phyloP scores from a whole-genome alignment of 2,888 invertebrate species.

The Oxyscelio sp. region DNA sequence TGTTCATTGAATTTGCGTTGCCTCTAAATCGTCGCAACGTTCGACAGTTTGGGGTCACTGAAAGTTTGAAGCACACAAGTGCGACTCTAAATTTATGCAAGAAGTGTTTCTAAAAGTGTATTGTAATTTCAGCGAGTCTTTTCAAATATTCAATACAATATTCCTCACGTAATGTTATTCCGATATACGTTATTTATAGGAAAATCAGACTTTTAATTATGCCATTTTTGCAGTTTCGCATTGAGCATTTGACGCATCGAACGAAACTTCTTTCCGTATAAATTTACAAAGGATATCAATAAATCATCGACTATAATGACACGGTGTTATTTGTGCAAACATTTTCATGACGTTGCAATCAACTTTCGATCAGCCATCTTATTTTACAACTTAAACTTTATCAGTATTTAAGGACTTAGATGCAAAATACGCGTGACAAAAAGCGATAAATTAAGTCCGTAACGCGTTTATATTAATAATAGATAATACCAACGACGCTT shows the following conservation, averaged over 20 bases:
- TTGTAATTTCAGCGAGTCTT: conserved; percentile 19
- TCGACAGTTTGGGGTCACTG: too few relatives aligned
- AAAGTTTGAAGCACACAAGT: conserved; percentile 21
- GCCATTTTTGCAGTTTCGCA: too few relatives aligned
- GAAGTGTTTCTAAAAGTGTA: conserved; percentile 22
- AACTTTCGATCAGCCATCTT: neutral
- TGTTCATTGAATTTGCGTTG: too few relatives aligned
- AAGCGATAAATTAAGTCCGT: neutral
- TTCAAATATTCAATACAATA: conserved; percentile 1
- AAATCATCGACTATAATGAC: too few relatives aligned
- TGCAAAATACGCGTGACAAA: conserved; percentile 7
- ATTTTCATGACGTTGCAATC: neutral
- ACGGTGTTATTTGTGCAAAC: neutral
- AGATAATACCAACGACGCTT: conserved; percentile 7
- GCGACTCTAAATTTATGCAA: conserved; percentile 18
- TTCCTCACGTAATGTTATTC: neutral
- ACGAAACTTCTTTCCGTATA: neutral
- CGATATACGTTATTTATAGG: neutral
- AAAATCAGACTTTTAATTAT: neutral
- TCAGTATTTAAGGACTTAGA: neutral
- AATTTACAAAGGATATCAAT: neutral
- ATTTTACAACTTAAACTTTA: neutral
- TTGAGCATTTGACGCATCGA: too few relatives aligned
- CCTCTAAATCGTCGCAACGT: too few relatives aligned
- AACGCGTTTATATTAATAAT: conserved; percentile 12